Base-by-base conservation (phyloP, 2,113 vertebrate species). In the Gallinago jamesoni region DNA sequence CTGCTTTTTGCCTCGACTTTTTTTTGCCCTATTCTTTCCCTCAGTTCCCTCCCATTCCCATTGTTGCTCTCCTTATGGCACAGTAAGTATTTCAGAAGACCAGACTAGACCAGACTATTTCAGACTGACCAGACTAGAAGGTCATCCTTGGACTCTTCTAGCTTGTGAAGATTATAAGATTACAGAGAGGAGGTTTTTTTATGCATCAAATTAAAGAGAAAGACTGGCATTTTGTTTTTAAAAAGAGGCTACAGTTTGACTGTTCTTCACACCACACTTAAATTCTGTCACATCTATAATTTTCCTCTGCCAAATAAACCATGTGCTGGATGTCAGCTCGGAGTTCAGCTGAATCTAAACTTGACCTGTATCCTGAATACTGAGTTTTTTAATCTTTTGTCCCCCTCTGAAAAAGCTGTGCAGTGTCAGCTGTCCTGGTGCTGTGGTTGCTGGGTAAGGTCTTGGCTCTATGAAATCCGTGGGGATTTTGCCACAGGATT, bases 261-360 rank as follows among this genome's bases (percentile, higher is more conserved):
- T 67, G 25, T 80, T 92, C 68, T 80, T 82, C 81, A 85, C 8
- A 68, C 7, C 15, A 64, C 39, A 52, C 52, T 91, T 94, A 39
- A 83, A 81, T 85, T 78, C 59, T 72, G 35, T 76, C 63, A 57
- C 14, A 56, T 78, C 30, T 96, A 28, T 79, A 43, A 96, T 94
- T 94, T 95, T 76, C 82, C 31, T 93, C 37, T 85, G 39, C 33
- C 90, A 75, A 72, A 62, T 85, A 95, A 94, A 85, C 50, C 55
- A 63, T 20, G 22, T 76, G 22, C 75, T 85, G 69, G 59, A 79
- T 82, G 57, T 84, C 63, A 95, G 31, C 84, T 80, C 52, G 76
- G 72, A 50, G 70, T 90, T 95, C 70, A 93, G 11, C 18, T 93
- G 39, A 83, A 73, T 79, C 37, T 82, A 90, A 85, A 87, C 50